These are phyloP conservation scores for Papilio protenor DNA, from an alignment of 2,888 invertebrate genomes.

Conservation along the genomic window DNA sequence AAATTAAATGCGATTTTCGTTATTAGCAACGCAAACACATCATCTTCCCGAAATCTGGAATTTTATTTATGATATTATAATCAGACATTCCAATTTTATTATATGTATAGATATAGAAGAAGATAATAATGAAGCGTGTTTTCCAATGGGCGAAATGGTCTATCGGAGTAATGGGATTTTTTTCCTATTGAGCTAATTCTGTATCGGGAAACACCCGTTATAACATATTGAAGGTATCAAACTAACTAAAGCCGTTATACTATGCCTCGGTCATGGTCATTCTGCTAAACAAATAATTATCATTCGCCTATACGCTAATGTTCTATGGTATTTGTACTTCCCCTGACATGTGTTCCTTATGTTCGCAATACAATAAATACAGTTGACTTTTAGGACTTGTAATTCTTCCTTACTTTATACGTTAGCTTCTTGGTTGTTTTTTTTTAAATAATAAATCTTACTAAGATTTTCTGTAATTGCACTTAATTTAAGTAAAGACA, in stretches of 20 bases:
- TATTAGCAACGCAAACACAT: too few relatives aligned
- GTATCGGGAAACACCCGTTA: background rate
- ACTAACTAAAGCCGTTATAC: background rate
- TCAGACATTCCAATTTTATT: too few relatives aligned
- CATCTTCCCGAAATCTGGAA: too few relatives aligned
- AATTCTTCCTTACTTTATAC: background rate
- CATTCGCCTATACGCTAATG: background rate
- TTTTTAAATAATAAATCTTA: background rate
- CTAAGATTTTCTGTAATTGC: background rate
- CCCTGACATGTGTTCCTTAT: background rate
- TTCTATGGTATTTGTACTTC: background rate
- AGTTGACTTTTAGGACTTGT: background rate
- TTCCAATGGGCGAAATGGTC: too few relatives aligned
- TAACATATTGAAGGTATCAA: background rate
- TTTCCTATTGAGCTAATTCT: too few relatives aligned
- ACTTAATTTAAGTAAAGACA: background rate
- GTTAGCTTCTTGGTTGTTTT: background rate
- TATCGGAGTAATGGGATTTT: too few relatives aligned
- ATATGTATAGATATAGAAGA: too few relatives aligned
- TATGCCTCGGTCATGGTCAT: background rate
- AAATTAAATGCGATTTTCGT: too few relatives aligned
- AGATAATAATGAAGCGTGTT: too few relatives aligned
- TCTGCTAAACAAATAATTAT: background rate
- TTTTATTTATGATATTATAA: too few relatives aligned
- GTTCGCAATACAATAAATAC: background rate